Percentiles rank a stretch among this genome's conserved stretches.
Evolutionary conservation across 2,797 vertebrate species (phyloP).

Genomic region (Craterocephalus amniculus): DNA sequence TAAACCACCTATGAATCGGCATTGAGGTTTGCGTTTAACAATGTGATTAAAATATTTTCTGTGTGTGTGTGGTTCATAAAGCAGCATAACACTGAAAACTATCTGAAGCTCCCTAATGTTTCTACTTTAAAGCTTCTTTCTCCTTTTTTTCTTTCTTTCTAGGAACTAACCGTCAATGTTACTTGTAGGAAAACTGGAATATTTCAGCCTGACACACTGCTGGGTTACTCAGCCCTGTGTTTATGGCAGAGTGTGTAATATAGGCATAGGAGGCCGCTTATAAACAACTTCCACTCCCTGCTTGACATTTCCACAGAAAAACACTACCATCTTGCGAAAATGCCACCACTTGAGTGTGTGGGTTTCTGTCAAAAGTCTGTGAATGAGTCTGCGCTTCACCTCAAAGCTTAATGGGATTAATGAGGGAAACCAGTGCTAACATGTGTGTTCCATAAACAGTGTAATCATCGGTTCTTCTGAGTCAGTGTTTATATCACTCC

Average conservation of each 20-base stretch:
- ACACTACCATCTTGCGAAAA: slow-evolving; percentile 44
- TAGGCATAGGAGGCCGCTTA: slow-evolving; percentile 24
- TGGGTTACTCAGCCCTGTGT: slow-evolving; percentile 38
- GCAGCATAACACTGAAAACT: no score
- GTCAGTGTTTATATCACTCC: slow-evolving; percentile 78
- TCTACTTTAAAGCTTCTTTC: neutral
- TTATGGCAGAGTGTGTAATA: slow-evolving; percentile 51
- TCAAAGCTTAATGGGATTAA: slow-evolving; percentile 79
- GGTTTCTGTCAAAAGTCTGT: slow-evolving; percentile 47
- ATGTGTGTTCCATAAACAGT: slow-evolving; percentile 79
- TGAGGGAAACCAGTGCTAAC: slow-evolving; percentile 70
- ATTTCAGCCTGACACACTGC: slow-evolving; percentile 39
- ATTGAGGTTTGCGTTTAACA: no score
- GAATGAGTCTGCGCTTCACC: slow-evolving; percentile 52
- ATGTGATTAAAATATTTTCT: no score
- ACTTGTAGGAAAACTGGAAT: slow-evolving; percentile 43
- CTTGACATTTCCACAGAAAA: slow-evolving; percentile 57
- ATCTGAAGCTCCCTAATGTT: no score
- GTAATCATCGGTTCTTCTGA: slow-evolving; percentile 77
- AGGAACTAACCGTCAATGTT: slow-evolving; percentile 58
- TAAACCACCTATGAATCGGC: no score
- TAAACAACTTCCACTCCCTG: slow-evolving; percentile 53
- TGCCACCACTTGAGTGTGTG: slow-evolving; percentile 28
- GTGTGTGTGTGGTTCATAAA: no score
- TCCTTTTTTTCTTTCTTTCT: slow-evolving; percentile 30